A percentile compares a stretch with the other conserved stretches of the same genome.
These are phyloP conservation scores for Pollenia griseotomentosa DNA, from an alignment of 2,888 invertebrate species.

Conservation along the genomic window DNA sequence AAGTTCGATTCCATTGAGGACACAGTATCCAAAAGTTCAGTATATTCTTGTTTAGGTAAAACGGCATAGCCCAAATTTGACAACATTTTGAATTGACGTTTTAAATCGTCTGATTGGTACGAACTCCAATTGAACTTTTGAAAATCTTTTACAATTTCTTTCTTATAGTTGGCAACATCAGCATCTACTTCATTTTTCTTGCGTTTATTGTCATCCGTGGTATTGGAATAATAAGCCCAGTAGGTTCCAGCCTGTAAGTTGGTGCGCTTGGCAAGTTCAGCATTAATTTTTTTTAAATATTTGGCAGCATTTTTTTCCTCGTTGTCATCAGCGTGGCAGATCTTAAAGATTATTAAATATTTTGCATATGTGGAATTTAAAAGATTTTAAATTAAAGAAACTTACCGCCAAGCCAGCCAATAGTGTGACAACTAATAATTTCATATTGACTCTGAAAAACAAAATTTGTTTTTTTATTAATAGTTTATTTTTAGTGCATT, in stretches of 20 bases:
- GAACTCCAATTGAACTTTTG: slow-evolving; percentile 89
- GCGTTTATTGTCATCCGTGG: slow-evolving; percentile 89
- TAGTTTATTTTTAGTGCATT: too few relatives aligned
- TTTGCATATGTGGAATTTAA: too few relatives aligned
- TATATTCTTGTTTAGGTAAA: slow-evolving; percentile 88
- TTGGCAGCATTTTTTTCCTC: slow-evolving; percentile 86
- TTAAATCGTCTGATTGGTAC: slow-evolving; percentile 88
- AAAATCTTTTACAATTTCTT: slow-evolving; percentile 74
- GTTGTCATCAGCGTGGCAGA: slow-evolving; percentile 75
- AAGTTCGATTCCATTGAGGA: slow-evolving; percentile 91
- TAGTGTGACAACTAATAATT: slow-evolving; percentile 63
- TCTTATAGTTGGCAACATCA: slow-evolving; percentile 79
- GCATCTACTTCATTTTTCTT: slow-evolving; percentile 82
- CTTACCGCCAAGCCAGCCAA: slow-evolving; percentile 73
- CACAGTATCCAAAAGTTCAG: slow-evolving; percentile 86
- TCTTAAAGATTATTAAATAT: slow-evolving; percentile 74
- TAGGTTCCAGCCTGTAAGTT: slow-evolving; percentile 87
- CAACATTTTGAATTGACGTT: slow-evolving; percentile 88
- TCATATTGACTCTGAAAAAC: slow-evolving; percentile 59
- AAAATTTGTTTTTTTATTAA: too few relatives aligned
- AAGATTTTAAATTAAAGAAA: neutral
- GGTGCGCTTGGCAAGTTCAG: slow-evolving; percentile 86
- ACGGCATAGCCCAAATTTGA: slow-evolving; percentile 85
- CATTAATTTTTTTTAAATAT: slow-evolving; percentile 87
- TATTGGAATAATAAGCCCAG: slow-evolving; percentile 91